phyloP scores from a whole-genome alignment of 1,140 invertebrate genomes.

The Oreohelix idahoensis region DNA sequence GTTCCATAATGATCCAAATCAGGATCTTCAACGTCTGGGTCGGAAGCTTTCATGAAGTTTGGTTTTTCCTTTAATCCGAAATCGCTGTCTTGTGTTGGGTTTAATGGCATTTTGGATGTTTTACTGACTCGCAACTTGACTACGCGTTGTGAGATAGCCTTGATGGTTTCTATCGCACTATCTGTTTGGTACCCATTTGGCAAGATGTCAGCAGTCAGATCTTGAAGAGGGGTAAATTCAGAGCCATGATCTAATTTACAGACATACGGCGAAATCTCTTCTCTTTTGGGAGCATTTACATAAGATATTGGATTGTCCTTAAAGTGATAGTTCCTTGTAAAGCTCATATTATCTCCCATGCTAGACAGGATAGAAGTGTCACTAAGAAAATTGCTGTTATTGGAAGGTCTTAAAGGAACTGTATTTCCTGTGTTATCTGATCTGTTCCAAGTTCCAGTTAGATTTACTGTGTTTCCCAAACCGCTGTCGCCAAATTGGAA shows the following conservation, averaged over 20 bases:
- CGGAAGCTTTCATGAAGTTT: neutral
- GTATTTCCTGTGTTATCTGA: neutral
- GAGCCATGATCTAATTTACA: neutral
- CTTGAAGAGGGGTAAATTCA: constrained; percentile 9
- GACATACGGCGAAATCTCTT: neutral
- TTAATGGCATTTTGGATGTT: neutral
- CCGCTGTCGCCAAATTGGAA: neutral
- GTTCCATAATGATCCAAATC: constrained; percentile 16
- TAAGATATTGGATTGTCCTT: neutral
- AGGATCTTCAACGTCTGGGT: neutral
- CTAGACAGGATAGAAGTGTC: neutral
- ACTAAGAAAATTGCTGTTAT: neutral
- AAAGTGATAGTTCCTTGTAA: neutral
- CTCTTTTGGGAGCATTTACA: neutral
- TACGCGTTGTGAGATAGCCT: constrained; percentile 8
- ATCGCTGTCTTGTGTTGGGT: neutral
- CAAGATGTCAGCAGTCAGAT: neutral
- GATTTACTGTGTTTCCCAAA: neutral
- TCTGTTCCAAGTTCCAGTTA: neutral
- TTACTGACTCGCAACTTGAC: constrained; percentile 8
- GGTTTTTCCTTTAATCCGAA: neutral
- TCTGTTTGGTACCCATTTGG: neutral
- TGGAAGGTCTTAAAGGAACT: neutral
- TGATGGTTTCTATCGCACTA: neutral
- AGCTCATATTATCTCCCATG: neutral